Base-by-base conservation (phyloP, 2,888 invertebrate species). In the Syrphus vitripennis region DNA sequence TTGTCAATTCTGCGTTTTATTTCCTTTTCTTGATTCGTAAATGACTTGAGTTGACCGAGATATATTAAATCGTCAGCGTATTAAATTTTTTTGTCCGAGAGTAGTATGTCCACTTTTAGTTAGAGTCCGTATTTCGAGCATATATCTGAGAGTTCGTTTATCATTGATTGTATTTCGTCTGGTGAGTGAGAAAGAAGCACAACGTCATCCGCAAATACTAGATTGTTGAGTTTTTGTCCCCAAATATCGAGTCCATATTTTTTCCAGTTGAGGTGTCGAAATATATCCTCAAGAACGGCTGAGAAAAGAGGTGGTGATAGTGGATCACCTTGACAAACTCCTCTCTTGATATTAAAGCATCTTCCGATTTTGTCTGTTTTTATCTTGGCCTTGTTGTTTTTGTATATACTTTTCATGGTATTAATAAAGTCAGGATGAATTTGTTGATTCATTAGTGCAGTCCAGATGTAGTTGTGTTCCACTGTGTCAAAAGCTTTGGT, bases 261-360 rank as follows among this genome's bases (percentile, higher is more conserved):
- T 4, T 19, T 9, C 42, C 63, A 24, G 4, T 40, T 21, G 7
- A 63, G 21, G n/a, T 42, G 16, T 21, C 9, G 16, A 26, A 63
- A 40, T 12, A 65, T 4, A 9, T 65, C 14, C 9, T 50, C 67
- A 16, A 50, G 14, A 37, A 12, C n/a, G 6, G 67, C 67, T n/a
- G 48, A 48, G 29, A 67, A 67, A 1, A 67, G 45, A 19, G 24
- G 45, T 29, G 50, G 67, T 10, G 67, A 48, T 2, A 67, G 16
- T 67, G 67, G 21, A 50, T 67, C 50, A 0, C 50, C 34, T 45
- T 67, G 50, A 10, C 31, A n/a, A 21, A 65, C 45, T 42, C 65
- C 45, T 29, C 29, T 40, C 12, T 42, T 40, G n/a, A 37, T n/a
- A n/a, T n/a, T n/a, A n/a, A n/a, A n/a, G n/a, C n/a, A n/a, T n/a